These are phyloP conservation scores for Falco cherrug DNA, from an alignment of 2,797 vertebrate genomes.

Conservation along the genomic window DNA sequence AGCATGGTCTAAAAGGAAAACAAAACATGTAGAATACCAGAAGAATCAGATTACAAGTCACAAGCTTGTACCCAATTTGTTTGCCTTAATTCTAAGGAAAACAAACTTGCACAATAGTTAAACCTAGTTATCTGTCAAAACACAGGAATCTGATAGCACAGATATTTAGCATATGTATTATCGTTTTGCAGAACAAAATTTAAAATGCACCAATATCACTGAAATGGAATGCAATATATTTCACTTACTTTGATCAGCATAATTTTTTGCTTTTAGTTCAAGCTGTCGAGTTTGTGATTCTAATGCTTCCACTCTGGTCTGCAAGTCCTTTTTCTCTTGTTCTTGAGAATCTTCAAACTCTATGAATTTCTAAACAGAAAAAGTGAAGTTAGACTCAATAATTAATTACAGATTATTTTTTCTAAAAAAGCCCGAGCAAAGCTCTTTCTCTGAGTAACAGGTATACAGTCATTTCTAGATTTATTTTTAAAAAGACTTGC, in stretches of 20 bases:
- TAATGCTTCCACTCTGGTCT: constrained; percentile 85
- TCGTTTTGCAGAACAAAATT: neutral
- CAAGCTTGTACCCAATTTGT: neutral
- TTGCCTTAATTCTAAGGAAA: neutral
- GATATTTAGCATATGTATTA: neutral
- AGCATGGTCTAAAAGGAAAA: neutral
- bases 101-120: neutral
- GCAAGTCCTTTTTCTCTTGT: constrained; percentile 96
- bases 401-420: neutral
- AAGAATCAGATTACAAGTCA: neutral
- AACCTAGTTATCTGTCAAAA: neutral
- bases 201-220: neutral
- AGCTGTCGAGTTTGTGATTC: constrained; percentile 93
- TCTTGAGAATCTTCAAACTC: constrained; percentile 95
- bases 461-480: neutral
- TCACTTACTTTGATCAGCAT: constrained; percentile 95
- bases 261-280: constrained; percentile 95
- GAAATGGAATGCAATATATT: neutral
- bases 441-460: neutral
- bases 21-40: neutral
- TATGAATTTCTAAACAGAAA: constrained; percentile 89
- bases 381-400: neutral
- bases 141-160: neutral
- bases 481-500: neutral
- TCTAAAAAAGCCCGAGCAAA: neutral